Base-by-base conservation (phyloP, 2,888 invertebrate species). In the Anoncus sp. region DNA sequence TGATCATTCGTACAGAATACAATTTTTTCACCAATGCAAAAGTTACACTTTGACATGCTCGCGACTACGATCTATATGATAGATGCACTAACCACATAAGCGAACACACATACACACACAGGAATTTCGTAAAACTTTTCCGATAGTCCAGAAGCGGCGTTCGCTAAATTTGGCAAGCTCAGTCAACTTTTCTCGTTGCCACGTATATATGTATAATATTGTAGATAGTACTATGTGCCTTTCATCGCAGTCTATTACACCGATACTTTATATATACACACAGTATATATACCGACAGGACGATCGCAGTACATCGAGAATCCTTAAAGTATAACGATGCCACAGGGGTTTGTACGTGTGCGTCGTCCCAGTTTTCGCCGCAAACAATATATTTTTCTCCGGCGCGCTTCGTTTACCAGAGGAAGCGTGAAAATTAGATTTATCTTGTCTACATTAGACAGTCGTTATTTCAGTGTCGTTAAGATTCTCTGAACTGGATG, bases 341-440 rank as follows among this genome's bases (percentile, higher is more conserved):
- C 75, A 51, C 60, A 55, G 14, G 51, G 38, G 49, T 20, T 63
- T 57, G 53, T 31, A 51, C 31, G 12, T 40, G 18, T 20, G n/a
- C 2, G 55, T 79, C 82, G 83, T 80, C 81, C 85, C 82, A 86
- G 84, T 86, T 86, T 86, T 82, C 81, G 79, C 81, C 60, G 82
- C 83, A 83, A 85, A 84, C 85, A 87, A 85, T 86, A 86, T 87
- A 77, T 77, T 87, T 87, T 87, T 82, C 85, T 81, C 74, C 81
- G 66, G 47, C 53, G 66, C 60, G 24, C 80, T 81, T 79, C 83
- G 80, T 83, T 81, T 80, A 76, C 80, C 77, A 60, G 55, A 63
- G 49, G 75, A 51, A 67, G 77, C 70, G 73, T 82, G 82, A 81
- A 85, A 87, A 86, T 85, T 84, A 81, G 85, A 85, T 87, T 86